Evolutionary conservation across 2,113 vertebrate species (phyloP).

Genomic region (Spilogale gracilis): DNA sequence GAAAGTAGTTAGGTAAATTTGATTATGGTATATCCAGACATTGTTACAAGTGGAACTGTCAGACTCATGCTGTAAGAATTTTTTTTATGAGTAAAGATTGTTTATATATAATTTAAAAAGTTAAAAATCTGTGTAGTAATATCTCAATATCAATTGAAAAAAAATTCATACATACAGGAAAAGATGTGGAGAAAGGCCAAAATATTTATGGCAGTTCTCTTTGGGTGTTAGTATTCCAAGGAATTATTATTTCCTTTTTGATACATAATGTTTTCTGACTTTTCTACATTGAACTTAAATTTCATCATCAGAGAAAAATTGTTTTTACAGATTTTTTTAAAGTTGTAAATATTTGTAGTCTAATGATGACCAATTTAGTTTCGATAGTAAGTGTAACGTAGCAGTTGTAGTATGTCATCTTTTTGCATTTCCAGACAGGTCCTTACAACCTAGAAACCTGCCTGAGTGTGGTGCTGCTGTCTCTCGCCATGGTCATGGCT

Average conservation of each 20-base stretch:
- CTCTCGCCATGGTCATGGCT: constrained; percentile 97
- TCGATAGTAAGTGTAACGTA: background rate
- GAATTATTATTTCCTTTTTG: background rate
- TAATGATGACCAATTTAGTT: background rate
- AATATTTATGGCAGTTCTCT: constrained; percentile 2
- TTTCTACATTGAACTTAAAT: background rate
- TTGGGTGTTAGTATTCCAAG: background rate
- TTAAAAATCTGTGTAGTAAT: constrained; percentile 1
- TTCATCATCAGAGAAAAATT: constrained; percentile 13
- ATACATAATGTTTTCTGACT: constrained; percentile 14
- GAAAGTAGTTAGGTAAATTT: constrained; percentile 4
- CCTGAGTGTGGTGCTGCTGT: constrained; percentile 95
- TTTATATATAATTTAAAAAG: constrained; percentile 10
- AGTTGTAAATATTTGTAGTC: background rate
- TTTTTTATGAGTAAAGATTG: constrained; percentile 42
- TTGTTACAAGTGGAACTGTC: background rate
- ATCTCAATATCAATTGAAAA: constrained; percentile 2
- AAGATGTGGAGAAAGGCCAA: constrained; percentile 8
- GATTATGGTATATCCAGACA: background rate
- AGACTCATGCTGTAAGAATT: background rate
- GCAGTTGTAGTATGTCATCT: background rate
- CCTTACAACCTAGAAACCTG: constrained; percentile 97
- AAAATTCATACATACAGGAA: background rate
- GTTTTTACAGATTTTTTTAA: background rate
- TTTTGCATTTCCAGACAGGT: constrained; percentile 89